Evolutionary conservation across 2,888 invertebrate genomes (phyloP), one percentile per base, ranked within the genome.

Genomic region (Alviniconcha strummeri): DNA sequence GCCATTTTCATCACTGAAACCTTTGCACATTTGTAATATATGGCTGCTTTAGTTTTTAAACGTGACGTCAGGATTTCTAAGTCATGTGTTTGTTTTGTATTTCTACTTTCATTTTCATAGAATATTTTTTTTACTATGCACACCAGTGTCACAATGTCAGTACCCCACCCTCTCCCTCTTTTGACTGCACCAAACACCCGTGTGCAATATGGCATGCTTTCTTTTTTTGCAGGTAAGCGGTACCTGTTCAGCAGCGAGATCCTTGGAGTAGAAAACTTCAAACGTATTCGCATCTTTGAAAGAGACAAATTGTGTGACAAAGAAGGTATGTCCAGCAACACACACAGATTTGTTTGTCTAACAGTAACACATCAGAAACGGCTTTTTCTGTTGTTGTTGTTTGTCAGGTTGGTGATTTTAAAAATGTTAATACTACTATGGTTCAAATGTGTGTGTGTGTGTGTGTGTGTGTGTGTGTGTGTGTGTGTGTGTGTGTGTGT

Each of bases 261-360:
- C 57, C 60, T 81, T 19, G 81, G 81, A 11, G 60, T 81, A 7
- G 81, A 81, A 75, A 81, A 81, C 64, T 81, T 81, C 75, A 81
- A 64, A 56, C 74, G 81, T 8, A 52, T 81, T 0, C 74, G 81
- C 54, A 60, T 81, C 7, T 64, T 75, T 81, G 81, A 75, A 64
- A 57, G 75, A 75, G 81, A 81, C 54, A 60, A 56, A n/a, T 9
- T 81, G 17, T 13, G 13, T 13, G 56, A 54, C 54, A 74, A 74
- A 55, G 52, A 6, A 64, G 75, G 81, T 81, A 81, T 72, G 55
- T 75, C 36, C 36, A 36, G 36, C 36, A 36, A 36, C 36, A 36
- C 36, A 36, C 36, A 36, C 36, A 36, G 36, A 36, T 36, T 36
- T 3, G 3, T 36, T 36, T 3, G 36, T 36, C 36, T 36, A 36